Conservation (phyloP, 2,113 vertebrate species). For the Trichomycterus rosablanca region DNA sequence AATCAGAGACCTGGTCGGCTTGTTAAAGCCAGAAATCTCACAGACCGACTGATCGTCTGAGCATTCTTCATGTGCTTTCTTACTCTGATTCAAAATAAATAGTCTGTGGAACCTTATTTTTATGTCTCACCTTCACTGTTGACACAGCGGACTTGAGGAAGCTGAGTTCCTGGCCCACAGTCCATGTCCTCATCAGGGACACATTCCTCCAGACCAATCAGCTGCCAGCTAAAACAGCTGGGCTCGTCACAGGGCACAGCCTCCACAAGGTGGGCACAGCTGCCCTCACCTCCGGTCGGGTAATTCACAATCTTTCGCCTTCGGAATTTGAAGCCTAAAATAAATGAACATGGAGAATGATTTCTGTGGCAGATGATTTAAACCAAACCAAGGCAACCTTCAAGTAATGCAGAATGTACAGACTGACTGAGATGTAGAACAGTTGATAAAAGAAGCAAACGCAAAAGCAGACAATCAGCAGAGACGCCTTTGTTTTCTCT, state of each 20-base stretch:
- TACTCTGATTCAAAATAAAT: no score
- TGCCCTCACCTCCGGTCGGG: slow-evolving; percentile 78
- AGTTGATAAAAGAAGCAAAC: background rate
- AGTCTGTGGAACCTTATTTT: no score
- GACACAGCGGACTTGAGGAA: slow-evolving; percentile 74
- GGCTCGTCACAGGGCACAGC: slow-evolving; percentile 92
- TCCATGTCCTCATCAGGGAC: slow-evolving; percentile 73
- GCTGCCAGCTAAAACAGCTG: slow-evolving; percentile 81
- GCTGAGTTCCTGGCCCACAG: slow-evolving; percentile 81
- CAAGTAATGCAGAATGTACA: no score
- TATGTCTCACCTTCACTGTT: slow-evolving; percentile 88
- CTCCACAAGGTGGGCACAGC: slow-evolving; percentile 90
- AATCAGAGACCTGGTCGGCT: no score
- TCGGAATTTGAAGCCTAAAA: slow-evolving; percentile 87
- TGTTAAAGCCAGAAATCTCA: no score
- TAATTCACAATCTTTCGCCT: slow-evolving; percentile 78
- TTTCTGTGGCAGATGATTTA: background rate
- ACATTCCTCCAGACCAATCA: slow-evolving; percentile 76
- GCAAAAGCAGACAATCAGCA: no score
- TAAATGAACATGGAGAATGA: background rate
- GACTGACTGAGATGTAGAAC: no score
- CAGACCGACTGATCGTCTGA: no score
- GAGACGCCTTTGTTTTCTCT: no score
- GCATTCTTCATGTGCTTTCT: no score
- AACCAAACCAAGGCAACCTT: background rate